Conservation (phyloP, 2,113 vertebrate genomes). For the Charina bottae region DNA sequence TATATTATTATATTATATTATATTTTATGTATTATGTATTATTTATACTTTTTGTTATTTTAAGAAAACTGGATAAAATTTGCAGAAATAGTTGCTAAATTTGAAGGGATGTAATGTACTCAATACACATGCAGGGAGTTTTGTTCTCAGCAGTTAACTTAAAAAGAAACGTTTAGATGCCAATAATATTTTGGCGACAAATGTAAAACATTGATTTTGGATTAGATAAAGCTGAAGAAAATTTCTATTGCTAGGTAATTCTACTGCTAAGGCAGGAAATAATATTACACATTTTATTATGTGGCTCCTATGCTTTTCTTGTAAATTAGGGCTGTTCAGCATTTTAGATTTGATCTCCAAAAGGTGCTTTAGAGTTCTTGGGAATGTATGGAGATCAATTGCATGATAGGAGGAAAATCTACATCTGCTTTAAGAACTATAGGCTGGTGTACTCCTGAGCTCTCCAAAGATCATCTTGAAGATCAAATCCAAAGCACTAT, state of each 20-base stretch:
- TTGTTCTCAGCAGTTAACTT: neutral
- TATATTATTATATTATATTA: neutral
- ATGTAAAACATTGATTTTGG: neutral
- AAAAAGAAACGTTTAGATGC: neutral
- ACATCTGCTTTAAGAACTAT: neutral
- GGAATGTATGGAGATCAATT: neutral
- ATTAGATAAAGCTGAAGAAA: neutral
- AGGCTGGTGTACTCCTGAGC: neutral
- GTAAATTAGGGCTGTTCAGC: neutral
- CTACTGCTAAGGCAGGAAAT: neutral
- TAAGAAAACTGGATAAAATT: neutral
- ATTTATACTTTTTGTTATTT: neutral
- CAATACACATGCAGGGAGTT: neutral
- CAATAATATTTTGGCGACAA: neutral
- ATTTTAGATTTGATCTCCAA: neutral
- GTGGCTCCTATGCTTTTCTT: neutral
- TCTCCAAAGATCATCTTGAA: neutral
- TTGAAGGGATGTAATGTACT: neutral
- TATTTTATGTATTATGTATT: neutral
- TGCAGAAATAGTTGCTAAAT: neutral
- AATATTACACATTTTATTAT: neutral
- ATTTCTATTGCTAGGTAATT: neutral
- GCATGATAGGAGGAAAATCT: neutral
- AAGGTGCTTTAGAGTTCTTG: neutral
- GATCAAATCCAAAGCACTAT: neutral